Conservation (phyloP, 2,888 invertebrate genomes). For the Noctua pronuba region DNA sequence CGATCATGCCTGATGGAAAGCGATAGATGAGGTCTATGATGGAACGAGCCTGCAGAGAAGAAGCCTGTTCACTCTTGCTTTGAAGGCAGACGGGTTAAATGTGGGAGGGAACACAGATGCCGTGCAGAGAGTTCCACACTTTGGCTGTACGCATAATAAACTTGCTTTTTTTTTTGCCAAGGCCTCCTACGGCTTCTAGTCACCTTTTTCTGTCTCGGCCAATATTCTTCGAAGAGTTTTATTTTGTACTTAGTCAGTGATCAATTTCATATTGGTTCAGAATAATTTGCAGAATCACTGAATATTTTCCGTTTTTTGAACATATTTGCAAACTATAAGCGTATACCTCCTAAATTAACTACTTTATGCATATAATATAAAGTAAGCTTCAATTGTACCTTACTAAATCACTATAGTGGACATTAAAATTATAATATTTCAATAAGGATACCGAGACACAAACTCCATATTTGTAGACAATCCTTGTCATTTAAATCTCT, state of each 20-base stretch:
- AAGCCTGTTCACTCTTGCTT: too few relatives aligned
- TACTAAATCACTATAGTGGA: background rate
- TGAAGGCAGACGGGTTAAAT: too few relatives aligned
- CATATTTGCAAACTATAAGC: background rate
- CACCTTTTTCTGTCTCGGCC: background rate
- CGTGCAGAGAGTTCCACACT: too few relatives aligned
- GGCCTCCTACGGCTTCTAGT: background rate
- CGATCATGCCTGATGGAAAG: too few relatives aligned
- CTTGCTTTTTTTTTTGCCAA: too few relatives aligned
- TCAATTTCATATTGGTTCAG: background rate
- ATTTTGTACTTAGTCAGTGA: background rate
- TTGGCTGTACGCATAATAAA: too few relatives aligned
- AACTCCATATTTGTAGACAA: slow-evolving; percentile 5
- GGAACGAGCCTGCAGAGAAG: too few relatives aligned
- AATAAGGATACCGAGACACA: background rate
- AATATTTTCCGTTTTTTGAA: background rate
- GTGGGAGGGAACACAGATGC: too few relatives aligned
- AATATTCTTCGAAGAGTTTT: background rate
- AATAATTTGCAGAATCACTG: background rate
- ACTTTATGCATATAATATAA: too few relatives aligned
- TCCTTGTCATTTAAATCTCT: slow-evolving; percentile 49
- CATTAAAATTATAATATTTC: slow-evolving; percentile 3
- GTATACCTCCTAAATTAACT: background rate
- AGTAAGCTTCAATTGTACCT: background rate
- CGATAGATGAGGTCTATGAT: too few relatives aligned